Evolutionary conservation across 2,113 vertebrate species (phyloP).

Genomic region (Myanophis thanlyinensis): DNA sequence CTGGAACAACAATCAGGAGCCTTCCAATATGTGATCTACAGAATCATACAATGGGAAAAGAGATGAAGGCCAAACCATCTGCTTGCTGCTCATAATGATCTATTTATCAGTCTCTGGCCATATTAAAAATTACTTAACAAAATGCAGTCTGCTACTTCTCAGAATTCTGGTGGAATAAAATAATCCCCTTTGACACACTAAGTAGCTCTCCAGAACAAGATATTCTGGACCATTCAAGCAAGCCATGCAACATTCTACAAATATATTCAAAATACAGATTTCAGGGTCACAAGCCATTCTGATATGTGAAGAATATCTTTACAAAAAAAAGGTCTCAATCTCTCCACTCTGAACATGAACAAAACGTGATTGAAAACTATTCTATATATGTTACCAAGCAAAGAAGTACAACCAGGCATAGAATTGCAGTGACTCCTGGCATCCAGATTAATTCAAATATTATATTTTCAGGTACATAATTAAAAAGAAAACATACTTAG

Average conservation of each 20-base stretch:
- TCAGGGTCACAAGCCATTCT: background rate
- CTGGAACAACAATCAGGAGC: background rate
- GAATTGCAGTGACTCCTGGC: background rate
- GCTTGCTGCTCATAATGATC: background rate
- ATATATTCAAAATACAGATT: background rate
- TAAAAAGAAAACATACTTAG: background rate
- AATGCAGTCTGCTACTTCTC: background rate
- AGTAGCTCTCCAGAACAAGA: background rate
- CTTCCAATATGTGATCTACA: background rate
- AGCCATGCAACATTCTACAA: background rate
- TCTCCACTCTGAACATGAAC: background rate
- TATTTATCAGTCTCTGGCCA: background rate
- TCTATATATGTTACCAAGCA: background rate
- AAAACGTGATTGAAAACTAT: background rate
- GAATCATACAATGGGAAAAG: background rate
- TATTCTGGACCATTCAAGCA: background rate
- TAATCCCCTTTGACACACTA: background rate
- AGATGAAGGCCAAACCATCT: background rate
- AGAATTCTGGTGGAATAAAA: background rate
- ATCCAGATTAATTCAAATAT: background rate
- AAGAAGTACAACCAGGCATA: background rate
- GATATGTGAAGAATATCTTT: background rate
- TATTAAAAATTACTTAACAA: background rate
- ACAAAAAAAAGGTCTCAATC: background rate
- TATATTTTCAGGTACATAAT: background rate